Percentiles rank a stretch among this genome's conserved stretches.
These are phyloP conservation scores for Athetis lepigone DNA, from an alignment of 2,888 invertebrate species.

Conservation along the genomic window DNA sequence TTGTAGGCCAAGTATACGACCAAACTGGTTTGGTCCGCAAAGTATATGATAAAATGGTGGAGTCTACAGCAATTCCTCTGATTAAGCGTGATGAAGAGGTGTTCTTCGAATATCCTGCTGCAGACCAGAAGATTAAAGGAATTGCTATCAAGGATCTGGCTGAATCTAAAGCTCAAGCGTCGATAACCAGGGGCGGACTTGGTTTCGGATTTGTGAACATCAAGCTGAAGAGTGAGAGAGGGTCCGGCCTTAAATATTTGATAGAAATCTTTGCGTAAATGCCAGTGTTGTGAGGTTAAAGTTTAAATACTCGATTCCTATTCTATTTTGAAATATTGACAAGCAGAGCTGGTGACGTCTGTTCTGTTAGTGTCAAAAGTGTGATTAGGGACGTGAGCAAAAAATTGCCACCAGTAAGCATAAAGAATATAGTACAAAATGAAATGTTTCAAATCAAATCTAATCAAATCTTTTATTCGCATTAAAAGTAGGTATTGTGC, in stretches of 20 bases:
- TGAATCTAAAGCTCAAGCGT: conserved; percentile 73
- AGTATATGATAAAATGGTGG: conserved; percentile 70
- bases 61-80: conserved; percentile 67
- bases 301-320: conserved; percentile 33
- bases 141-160: conserved; percentile 64
- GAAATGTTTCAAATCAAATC: too few species aligned
- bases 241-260: conserved; percentile 74
- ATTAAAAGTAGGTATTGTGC: too few species aligned
- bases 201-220: conserved; percentile 78
- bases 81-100: conserved; percentile 72
- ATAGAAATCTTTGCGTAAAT: conserved; percentile 74
- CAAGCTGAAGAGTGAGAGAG: conserved; percentile 80
- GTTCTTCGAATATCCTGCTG: conserved; percentile 72
- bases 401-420: too few species aligned
- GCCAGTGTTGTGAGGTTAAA: conserved; percentile 17
- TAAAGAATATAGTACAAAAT: too few species aligned
- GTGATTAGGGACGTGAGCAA: too few species aligned
- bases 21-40: conserved; percentile 70
- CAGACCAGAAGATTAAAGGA: conserved; percentile 77
- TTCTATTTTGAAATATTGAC: too few species aligned
- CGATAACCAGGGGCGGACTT: conserved; percentile 79
- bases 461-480: too few species aligned
- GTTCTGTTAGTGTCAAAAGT: too few species aligned
- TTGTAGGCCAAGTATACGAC: conserved; percentile 74
- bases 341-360: too few species aligned